Percentiles rank a stretch among this genome's conserved stretches.
These are phyloP conservation scores for Mesodorylaimus sp. DNA, from an alignment of 2,888 invertebrate species.

Conservation along the genomic window DNA sequence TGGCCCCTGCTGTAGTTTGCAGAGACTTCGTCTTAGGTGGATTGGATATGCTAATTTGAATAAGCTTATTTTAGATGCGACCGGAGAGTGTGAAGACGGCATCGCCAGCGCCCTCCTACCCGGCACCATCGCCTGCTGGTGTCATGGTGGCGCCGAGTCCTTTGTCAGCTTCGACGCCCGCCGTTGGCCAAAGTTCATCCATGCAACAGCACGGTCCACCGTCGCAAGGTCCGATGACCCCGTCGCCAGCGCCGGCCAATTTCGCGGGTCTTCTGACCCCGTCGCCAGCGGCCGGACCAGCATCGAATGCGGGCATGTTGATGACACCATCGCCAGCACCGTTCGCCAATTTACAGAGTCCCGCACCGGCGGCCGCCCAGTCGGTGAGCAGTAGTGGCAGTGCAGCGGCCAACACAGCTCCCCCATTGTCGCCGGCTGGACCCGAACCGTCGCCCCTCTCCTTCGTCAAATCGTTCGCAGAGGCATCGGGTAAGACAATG, in stretches of 20 bases:
- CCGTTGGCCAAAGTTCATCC: too few species aligned
- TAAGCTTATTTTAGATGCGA: too few species aligned
- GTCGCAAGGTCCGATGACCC: not conserved
- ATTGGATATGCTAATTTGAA: too few species aligned
- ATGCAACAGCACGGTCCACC: too few species aligned
- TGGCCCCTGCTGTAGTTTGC: too few species aligned
- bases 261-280: not conserved
- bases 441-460: too few species aligned
- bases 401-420: too few species aligned
- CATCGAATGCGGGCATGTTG: conserved; percentile 2
- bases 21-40: not conserved
- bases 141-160: not conserved
- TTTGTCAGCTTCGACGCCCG: too few species aligned
- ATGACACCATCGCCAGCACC: conserved; percentile 7
- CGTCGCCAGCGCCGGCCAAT: not conserved
- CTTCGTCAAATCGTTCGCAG: too few species aligned
- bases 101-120: not conserved
- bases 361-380: not conserved
- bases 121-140: not conserved
- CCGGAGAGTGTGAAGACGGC: too few species aligned
- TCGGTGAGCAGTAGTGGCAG: not conserved
- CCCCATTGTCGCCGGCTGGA: too few species aligned
- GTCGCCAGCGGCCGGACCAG: conserved; percentile 1
- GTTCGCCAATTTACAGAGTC: not conserved
- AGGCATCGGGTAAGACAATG: too few species aligned